Conservation (phyloP, 2,113 vertebrate species). For the Raja brachyura region DNA sequence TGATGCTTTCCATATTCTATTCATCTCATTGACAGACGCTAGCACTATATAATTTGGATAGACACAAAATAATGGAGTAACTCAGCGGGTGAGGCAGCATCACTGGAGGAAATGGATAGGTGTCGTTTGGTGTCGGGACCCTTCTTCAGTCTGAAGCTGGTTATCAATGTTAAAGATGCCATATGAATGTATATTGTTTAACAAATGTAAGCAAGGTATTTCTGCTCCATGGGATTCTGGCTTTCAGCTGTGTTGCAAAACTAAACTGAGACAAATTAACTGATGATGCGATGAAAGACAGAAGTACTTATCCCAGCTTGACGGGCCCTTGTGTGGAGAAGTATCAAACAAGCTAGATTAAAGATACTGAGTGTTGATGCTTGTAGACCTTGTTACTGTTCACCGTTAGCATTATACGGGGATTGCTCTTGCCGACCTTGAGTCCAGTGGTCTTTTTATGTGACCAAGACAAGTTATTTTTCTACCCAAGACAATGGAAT, state of each 20-base stretch:
- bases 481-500: background rate
- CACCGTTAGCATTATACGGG: background rate
- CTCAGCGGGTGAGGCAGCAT: too few relatives aligned
- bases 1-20: background rate
- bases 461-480: background rate
- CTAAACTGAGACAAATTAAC: conserved; percentile 22
- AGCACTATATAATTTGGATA: background rate
- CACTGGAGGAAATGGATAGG: too few relatives aligned
- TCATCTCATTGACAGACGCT: background rate
- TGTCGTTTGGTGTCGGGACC: too few relatives aligned
- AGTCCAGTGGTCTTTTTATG: background rate
- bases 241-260: background rate
- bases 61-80: too few relatives aligned
- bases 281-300: conserved; percentile 8
- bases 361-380: background rate
- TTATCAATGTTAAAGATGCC: background rate
- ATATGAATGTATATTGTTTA: background rate
- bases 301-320: conserved; percentile 17
- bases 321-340: conserved; percentile 7
- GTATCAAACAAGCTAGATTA: background rate
- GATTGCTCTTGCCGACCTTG: background rate
- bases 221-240: background rate
- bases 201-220: background rate
- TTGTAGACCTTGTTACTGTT: background rate
- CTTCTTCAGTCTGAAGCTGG: background rate